Evolutionary conservation across 2,113 vertebrate species (phyloP), one percentile per base, ranked within the genome.

Genomic region (Crypturellus undulatus): DNA sequence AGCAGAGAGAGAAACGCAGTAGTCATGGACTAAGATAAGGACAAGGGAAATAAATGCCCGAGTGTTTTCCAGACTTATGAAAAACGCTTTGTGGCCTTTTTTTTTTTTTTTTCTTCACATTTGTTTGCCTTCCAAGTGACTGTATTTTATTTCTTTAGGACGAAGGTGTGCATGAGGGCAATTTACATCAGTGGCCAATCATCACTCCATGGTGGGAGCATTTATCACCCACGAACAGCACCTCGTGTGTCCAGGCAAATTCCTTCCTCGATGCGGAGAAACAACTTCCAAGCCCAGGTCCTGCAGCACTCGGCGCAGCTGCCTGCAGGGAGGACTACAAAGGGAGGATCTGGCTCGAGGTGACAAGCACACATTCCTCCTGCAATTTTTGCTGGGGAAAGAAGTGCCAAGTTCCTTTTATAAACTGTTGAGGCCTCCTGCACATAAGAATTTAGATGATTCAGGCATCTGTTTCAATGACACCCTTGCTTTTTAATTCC

Each of bases 1-100:
- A 98, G 98, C 98, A 98, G 97, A 98, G 98, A 98, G 92, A 98
- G 91, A 98, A 95, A 97, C 38, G 11, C 64, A 95, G 90, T 95
- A 90, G 76, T 97, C 96, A 92, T 81, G 90, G 96, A 93, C 97
- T 94, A 75, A 96, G 97, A 97, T 97, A 97, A 98, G 96, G 96
- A 97, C 94, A 96, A 95, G 93, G 84, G 96, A 95, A 97, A 97
- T 93, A 95, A 97, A 96, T 92, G 89, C 89, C 80, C 21, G 34
- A 76, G 86, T 94, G 77, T 94, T 96, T 97, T 96, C 95, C 94
- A 94, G 89, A 96, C 90, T 96, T 94, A 78, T 72, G 95, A 96
- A 95, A 97, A 97, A 96, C 20, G 51, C 78, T 88, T 92, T 42
- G 79, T 81, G 85, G 93, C 59, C 89, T 89, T 93, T 89, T 92